Evolutionary conservation across 2,888 invertebrate genomes (phyloP).

Genomic region (Congeria kusceri): DNA sequence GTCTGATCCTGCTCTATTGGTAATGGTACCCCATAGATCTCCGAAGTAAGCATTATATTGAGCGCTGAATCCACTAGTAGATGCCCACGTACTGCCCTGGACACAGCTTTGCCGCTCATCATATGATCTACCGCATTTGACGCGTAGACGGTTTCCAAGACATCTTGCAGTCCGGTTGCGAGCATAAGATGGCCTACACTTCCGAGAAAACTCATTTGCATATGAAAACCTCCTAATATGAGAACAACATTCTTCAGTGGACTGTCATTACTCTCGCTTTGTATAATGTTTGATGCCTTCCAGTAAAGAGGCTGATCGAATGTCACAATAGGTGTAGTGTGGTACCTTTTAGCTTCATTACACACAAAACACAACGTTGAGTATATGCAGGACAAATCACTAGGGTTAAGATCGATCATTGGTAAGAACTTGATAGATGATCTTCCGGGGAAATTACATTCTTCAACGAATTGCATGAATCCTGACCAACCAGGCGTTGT

Average conservation of each 20-base stretch:
- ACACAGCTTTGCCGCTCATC: conserved; percentile 60
- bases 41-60: background rate
- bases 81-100: conserved; percentile 62
- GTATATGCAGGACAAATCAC: conserved; percentile 55
- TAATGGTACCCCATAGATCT: background rate
- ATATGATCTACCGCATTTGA: conserved; percentile 61
- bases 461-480: conserved; percentile 17
- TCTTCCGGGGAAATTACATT: conserved; percentile 53
- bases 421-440: conserved; percentile 38
- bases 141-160: conserved; percentile 63
- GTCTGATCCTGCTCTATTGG: background rate
- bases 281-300: conserved; percentile 38
- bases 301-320: conserved; percentile 54
- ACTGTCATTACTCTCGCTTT: conserved; percentile 16
- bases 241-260: conserved; percentile 32
- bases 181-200: conserved; percentile 65
- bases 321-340: conserved; percentile 40
- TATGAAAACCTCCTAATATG: conserved; percentile 50
- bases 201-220: conserved; percentile 64
- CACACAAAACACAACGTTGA: conserved; percentile 48
- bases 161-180: conserved; percentile 61
- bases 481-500: conserved; percentile 17
- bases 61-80: conserved; percentile 42
- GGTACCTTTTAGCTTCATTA: conserved; percentile 25
- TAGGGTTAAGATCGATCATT: conserved; percentile 61